Conservation (phyloP, 2,888 invertebrate species). For the Brachylomia viminalis region DNA sequence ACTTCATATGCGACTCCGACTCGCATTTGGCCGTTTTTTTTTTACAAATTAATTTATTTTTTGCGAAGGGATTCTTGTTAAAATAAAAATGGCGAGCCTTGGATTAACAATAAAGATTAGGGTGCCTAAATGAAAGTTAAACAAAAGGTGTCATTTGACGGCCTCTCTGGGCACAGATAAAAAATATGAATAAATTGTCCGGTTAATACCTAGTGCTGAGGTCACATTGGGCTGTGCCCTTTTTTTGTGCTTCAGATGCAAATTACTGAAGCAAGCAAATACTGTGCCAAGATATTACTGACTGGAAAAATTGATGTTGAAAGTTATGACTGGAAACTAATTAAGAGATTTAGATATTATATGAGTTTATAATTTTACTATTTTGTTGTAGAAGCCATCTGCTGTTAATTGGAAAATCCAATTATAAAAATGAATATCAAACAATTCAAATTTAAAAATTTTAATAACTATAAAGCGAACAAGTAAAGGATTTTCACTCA, state of each 20-base stretch:
- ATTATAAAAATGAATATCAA: background rate
- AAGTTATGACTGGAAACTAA: constrained; percentile 11
- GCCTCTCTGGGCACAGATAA: constrained; percentile 53
- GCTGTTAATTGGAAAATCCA: constrained; percentile 1
- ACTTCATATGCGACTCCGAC: background rate
- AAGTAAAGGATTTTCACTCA: constrained; percentile 9
- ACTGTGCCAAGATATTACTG: background rate
- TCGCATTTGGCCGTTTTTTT: constrained; percentile 6
- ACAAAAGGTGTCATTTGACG: constrained; percentile 65
- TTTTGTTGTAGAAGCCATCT: background rate
- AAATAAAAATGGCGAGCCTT: constrained; percentile 54
- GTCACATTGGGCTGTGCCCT: constrained; percentile 25
- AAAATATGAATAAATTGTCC: constrained; percentile 64
- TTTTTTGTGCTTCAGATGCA: constrained; percentile 26
- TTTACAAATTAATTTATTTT: constrained; percentile 55
- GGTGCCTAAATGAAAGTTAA: constrained; percentile 66
- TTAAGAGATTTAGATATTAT: constrained; percentile 11
- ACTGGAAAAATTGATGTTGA: background rate
- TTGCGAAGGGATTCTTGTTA: constrained; percentile 51
- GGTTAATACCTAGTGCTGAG: constrained; percentile 52
- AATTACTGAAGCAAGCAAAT: constrained; percentile 25
- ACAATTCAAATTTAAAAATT: constrained; percentile 3
- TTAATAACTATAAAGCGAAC: background rate
- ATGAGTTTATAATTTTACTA: background rate
- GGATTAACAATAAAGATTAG: constrained; percentile 70